phyloP scores from a whole-genome alignment of 2,888 invertebrate species.

The Listrodromus nycthemerus region DNA sequence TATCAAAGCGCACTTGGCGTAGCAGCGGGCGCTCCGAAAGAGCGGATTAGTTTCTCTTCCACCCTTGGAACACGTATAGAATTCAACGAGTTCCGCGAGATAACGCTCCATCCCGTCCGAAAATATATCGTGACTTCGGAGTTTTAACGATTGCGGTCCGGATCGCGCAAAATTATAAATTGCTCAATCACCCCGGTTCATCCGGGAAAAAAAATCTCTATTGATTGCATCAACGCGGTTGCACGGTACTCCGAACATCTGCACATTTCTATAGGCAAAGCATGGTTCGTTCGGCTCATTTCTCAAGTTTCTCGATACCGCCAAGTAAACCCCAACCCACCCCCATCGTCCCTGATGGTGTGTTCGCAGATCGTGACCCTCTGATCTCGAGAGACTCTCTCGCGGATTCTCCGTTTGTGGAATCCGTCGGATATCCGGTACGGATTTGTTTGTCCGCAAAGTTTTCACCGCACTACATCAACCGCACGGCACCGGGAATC shows the following conservation, averaged over 20 bases:
- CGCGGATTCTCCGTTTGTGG: constrained; percentile 70
- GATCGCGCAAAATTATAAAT: not conserved
- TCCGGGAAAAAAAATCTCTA: not conserved
- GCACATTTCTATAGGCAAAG: not conserved
- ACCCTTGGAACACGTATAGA: not conserved
- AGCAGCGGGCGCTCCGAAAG: not conserved
- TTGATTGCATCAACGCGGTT: not conserved
- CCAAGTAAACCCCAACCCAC: not conserved
- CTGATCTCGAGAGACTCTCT: constrained; percentile 67
- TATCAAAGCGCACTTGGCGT: constrained; percentile 10
- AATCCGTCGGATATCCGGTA: constrained; percentile 79
- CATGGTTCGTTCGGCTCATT: constrained; percentile 9
- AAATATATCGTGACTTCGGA: not conserved
- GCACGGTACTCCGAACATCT: not conserved
- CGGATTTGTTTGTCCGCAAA: constrained; percentile 84
- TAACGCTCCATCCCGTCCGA: not conserved
- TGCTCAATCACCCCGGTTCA: not conserved
- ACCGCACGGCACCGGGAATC: constrained; percentile 73
- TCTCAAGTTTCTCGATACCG: not conserved
- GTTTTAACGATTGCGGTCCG: not conserved
- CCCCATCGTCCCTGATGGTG: not conserved
- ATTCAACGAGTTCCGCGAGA: constrained; percentile 3
- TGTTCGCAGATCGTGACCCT: constrained; percentile 68
- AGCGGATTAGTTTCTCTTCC: not conserved
- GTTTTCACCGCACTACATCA: constrained; percentile 82